A percentile compares a stretch with the other conserved stretches of the same genome.
phyloP scores from a whole-genome alignment of 2,113 vertebrate species.

The Ovibos moschatus region DNA sequence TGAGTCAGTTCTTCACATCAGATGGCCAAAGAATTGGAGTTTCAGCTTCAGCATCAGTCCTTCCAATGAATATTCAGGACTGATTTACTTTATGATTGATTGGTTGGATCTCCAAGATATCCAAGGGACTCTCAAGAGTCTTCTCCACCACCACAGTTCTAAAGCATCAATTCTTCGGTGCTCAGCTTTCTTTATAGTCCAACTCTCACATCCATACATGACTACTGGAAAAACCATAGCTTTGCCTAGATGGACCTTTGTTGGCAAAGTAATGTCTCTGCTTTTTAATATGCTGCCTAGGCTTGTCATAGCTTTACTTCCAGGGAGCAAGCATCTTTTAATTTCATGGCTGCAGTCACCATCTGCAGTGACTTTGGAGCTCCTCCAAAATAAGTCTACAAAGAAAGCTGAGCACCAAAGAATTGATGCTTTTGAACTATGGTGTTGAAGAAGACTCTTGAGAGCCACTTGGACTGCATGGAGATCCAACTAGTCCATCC shows the following conservation, averaged over 20 bases:
- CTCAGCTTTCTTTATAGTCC: neutral
- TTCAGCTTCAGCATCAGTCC: neutral
- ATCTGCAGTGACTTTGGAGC: neutral
- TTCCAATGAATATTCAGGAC: neutral
- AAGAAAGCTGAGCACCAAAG: too few relatives aligned
- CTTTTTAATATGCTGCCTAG: neutral
- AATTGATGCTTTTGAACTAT: too few relatives aligned
- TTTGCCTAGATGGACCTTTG: neutral
- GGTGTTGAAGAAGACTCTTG: neutral
- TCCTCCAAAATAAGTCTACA: neutral
- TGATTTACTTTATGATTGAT: neutral
- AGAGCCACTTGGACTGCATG: neutral
- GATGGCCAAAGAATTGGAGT: neutral
- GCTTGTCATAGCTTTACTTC: neutral
- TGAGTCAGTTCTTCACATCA: neutral
- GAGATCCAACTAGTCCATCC: neutral
- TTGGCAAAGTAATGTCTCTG: neutral
- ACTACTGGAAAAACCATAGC: neutral
- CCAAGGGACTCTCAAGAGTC: neutral
- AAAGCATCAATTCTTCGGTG: neutral
- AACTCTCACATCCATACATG: neutral
- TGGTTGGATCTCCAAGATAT: neutral
- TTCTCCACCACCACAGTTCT: neutral
- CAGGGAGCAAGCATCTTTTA: neutral
- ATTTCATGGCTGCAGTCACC: neutral